Evolutionary conservation across 1,140 invertebrate species (phyloP).

Genomic region (Neotoxoptera formosana): DNA sequence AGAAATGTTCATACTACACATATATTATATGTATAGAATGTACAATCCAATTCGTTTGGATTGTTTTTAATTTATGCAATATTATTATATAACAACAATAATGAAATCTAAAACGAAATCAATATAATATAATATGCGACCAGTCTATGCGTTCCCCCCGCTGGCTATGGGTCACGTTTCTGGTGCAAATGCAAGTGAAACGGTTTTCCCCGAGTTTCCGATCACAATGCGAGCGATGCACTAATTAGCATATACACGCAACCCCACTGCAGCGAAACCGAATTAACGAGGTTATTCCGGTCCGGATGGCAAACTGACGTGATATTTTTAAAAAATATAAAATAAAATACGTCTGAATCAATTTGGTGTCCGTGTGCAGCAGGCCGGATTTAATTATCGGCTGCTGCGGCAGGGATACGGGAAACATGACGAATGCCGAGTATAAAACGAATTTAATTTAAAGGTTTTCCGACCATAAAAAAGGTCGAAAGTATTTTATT

Average conservation of each 20-base stretch:
- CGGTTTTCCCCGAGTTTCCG: conserved; percentile 38
- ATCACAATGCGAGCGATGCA: conserved; percentile 18
- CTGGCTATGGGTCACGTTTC: conserved; percentile 18
- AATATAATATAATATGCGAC: neutral
- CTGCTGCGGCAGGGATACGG: neutral
- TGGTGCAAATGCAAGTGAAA: conserved; percentile 19
- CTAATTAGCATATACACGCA: conserved; percentile 50
- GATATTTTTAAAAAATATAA: conserved; percentile 51
- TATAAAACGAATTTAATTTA: conserved; percentile 51
- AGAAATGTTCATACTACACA: neutral
- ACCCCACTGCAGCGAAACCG: neutral
- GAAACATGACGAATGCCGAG: conserved; percentile 31
- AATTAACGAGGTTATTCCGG: conserved; percentile 51
- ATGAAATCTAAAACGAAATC: conserved; percentile 41
- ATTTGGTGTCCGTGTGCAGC: conserved; percentile 26
- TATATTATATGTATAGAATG: neutral
- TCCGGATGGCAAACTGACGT: conserved; percentile 46
- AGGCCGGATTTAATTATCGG: conserved; percentile 47
- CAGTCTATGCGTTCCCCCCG: neutral
- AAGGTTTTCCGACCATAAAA: conserved; percentile 51
- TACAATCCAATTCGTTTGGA: neutral
- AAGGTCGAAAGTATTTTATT: conserved; percentile 45
- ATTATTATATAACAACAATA: neutral
- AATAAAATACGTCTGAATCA: conserved; percentile 50
- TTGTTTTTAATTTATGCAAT: neutral